Base-by-base conservation (phyloP, 2,888 invertebrate genomes). In the Pyrrhia umbra region DNA sequence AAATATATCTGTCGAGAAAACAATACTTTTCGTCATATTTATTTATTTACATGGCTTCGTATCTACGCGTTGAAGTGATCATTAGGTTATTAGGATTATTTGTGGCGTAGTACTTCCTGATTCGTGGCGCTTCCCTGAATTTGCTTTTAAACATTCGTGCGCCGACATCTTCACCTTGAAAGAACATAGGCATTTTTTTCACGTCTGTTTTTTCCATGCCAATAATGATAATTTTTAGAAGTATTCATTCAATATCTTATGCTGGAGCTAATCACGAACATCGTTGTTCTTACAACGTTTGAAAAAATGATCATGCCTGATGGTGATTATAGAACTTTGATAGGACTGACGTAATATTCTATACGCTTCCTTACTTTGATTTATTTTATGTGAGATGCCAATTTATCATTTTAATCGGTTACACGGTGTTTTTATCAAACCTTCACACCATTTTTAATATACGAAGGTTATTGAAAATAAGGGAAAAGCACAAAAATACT, bases 151-250 rank as follows among this genome's bases (percentile, higher is more conserved):
- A 81, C 83, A 82, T 88, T 91, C 89, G 90, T 91, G 91, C 85
- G 87, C 85, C 87, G 86, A 89, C 92, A 84, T 92, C 90, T 90
- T 93, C 86, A 92, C 93, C 93, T 94, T 94, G 93, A 90, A 84
- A 85, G 85, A 90, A 87, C 88, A 88, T 88, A 88, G 86, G 84
- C 79, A 82, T 88, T 93, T 94, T 93, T 92, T 92, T 79, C 76
- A 69, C 74, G 84, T 85, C 82, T 84, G 87, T 92, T 92, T 92
- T 90, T 91, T 90, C 85, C 77, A 85, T 77, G 69, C 81, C 85
- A 85, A 90, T 92, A 91, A 93, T 90, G 89, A 92, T 91, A 87
- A 90, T 91, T 90, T 90, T 92, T 87, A 87, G 84, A 88, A 88
- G 88, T 88, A 86, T 91, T 91, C 91, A 89, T 92, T 91, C 90